phyloP scores from a whole-genome alignment of 2,888 invertebrate genomes.

The Eurytoma californica region DNA sequence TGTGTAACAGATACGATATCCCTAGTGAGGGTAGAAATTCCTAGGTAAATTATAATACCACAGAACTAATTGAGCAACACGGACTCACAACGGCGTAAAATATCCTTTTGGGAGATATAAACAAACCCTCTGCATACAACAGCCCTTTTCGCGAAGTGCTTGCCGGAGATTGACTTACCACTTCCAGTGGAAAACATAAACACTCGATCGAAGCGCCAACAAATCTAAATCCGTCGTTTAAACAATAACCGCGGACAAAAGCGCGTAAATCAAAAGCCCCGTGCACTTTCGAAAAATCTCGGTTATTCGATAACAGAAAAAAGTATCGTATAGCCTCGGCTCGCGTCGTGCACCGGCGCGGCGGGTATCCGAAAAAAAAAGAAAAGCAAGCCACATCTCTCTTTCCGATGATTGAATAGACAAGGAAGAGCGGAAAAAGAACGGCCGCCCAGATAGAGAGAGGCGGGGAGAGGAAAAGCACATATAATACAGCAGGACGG shows the following conservation, averaged over 20 bases:
- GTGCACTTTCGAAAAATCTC: background rate
- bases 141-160: background rate
- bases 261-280: no score
- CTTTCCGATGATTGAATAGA: conserved; percentile 36
- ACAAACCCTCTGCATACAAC: background rate
- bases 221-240: background rate
- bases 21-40: conserved; percentile 13
- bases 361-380: background rate
- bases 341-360: background rate
- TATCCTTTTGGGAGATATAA: background rate
- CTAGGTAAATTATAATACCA: conserved; percentile 35
- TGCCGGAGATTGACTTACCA: background rate
- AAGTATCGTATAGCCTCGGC: conserved; percentile 12
- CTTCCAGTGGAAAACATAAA: background rate
- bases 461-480: conserved; percentile 13
- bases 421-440: conserved; percentile 33
- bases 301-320: conserved; percentile 7
- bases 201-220: background rate
- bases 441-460: background rate
- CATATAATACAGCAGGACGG: conserved; percentile 18
- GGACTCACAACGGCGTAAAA: conserved; percentile 5
- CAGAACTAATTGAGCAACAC: conserved; percentile 42
- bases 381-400: background rate
- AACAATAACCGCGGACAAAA: background rate
- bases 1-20: conserved; percentile 9